Evolutionary conservation across 2,113 vertebrate genomes (phyloP).

Genomic region (Callipepla californica): DNA sequence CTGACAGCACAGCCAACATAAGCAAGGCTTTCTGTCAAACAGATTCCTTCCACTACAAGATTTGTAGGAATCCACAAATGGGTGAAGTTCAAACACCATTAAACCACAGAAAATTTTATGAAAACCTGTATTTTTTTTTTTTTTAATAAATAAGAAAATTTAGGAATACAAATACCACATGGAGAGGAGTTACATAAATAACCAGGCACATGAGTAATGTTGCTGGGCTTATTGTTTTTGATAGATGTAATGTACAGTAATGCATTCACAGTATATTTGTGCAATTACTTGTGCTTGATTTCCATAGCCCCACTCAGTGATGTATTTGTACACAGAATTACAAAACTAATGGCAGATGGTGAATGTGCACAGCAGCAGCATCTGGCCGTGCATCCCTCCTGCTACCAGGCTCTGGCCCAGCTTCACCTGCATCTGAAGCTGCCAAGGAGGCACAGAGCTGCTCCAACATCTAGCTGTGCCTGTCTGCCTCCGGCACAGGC

Average conservation of each 20-base stretch:
- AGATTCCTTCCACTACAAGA: neutral
- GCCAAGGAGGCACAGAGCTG: neutral
- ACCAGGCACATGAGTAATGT: neutral
- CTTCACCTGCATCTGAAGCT: fast-evolving
- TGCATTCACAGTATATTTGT: neutral
- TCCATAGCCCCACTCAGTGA: neutral
- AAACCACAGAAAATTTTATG: neutral
- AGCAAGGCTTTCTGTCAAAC: neutral
- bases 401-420: neutral
- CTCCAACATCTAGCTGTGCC: neutral
- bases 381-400: neutral
- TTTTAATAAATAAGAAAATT: neutral
- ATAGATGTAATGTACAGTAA: neutral
- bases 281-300: neutral
- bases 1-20: neutral
- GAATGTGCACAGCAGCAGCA: neutral
- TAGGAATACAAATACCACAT: neutral
- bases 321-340: neutral
- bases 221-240: neutral
- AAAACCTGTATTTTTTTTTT: neutral
- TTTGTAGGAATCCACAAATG: neutral
- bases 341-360: neutral
- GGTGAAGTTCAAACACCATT: neutral
- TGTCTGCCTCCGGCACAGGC: neutral
- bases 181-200: neutral